phyloP scores from a whole-genome alignment of 2,113 vertebrate genomes.

The Stegostoma tigrinum region DNA sequence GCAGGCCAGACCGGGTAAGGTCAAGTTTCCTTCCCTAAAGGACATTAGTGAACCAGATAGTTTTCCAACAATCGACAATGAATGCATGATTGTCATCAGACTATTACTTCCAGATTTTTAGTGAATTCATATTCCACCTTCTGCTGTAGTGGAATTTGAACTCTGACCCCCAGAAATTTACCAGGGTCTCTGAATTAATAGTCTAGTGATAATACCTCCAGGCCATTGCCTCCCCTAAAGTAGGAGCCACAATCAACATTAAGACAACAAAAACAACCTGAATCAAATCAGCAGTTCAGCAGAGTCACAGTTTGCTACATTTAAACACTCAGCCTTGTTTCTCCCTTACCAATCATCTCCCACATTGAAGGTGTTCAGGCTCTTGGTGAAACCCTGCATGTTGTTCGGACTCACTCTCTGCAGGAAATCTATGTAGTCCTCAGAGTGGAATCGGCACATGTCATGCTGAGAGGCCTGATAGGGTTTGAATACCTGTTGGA shows the following conservation, averaged over 20 bases:
- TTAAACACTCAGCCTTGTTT: neutral
- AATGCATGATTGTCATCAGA: no score
- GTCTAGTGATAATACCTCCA: no score
- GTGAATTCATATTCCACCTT: no score
- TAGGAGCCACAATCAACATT: neutral
- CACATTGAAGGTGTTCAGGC: conserved; percentile 95
- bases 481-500: conserved; percentile 85
- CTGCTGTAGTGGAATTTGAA: no score
- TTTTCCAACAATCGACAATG: no score
- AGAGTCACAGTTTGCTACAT: neutral
- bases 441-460: conserved; percentile 97
- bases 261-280: neutral
- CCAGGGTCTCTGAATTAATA: no score
- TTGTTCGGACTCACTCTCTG: conserved; percentile 97
- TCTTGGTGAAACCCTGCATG: conserved; percentile 99
- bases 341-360: conserved; percentile 88
- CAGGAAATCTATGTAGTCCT: conserved; percentile 97
- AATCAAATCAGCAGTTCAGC: neutral
- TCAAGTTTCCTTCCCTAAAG: no score
- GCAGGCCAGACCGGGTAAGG: no score
- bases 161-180: no score
- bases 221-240: neutral
- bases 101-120: no score
- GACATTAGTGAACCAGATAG: no score
- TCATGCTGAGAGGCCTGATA: conserved; percentile 98